Evolutionary conservation across 2,888 invertebrate genomes (phyloP).

Genomic region (Exocentrus adspersus): DNA sequence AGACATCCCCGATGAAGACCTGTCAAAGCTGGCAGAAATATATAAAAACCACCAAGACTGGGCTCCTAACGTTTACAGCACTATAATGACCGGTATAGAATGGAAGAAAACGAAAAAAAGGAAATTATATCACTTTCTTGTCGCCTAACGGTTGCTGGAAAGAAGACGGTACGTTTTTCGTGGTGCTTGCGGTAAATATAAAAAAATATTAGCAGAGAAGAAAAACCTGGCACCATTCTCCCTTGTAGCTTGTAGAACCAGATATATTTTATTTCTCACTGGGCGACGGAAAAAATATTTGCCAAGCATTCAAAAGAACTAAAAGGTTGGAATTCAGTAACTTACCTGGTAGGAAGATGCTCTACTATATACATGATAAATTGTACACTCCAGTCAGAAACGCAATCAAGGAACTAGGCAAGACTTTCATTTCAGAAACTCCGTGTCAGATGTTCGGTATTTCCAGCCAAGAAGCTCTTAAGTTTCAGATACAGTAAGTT

Average conservation of each 20-base stretch:
- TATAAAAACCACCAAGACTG: conserved; percentile 21
- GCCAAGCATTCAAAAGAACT: neutral
- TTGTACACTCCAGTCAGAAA: neutral
- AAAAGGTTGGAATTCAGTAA: neutral
- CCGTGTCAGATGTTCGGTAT: conserved; percentile 1
- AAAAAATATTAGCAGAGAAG: too few species aligned
- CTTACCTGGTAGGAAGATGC: too few species aligned
- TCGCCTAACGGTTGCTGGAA: conserved; percentile 19
- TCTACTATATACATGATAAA: neutral
- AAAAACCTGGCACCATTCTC: too few species aligned
- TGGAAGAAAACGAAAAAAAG: conserved; percentile 4
- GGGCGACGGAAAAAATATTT: conserved; percentile 35
- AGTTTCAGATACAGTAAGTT: conserved; percentile 47
- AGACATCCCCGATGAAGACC: conserved; percentile 18
- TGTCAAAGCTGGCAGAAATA: conserved; percentile 16
- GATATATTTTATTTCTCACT: conserved; percentile 52
- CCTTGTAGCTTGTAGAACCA: neutral
- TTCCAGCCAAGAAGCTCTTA: conserved; percentile 38
- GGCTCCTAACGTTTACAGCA: conserved; percentile 15
- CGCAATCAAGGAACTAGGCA: neutral
- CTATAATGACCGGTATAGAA: conserved; percentile 8
- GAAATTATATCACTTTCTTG: conserved; percentile 1
- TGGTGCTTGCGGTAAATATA: conserved; percentile 4
- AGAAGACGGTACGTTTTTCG: conserved; percentile 19
- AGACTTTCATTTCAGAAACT: neutral